Percentiles rank a stretch among this genome's conserved stretches.
phyloP scores from a whole-genome alignment of 2,113 vertebrate genomes.

The Pundamilia nyererei region DNA sequence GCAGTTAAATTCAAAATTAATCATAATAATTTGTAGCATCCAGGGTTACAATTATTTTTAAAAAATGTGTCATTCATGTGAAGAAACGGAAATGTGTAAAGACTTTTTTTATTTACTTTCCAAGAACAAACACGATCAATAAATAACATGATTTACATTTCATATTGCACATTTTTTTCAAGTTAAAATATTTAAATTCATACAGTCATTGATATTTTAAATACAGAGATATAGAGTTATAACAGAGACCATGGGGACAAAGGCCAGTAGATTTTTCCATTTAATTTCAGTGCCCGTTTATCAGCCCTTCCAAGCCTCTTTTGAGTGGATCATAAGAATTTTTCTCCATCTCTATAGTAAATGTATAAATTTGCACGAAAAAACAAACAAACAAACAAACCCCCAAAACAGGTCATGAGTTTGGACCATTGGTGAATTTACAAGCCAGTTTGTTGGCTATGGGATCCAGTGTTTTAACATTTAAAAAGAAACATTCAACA shows the following conservation, averaged over 20 bases:
- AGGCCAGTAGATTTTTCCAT: constrained; percentile 83
- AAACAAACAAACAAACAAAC: not conserved
- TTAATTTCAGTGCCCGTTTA: constrained; percentile 79
- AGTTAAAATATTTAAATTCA: constrained; percentile 98
- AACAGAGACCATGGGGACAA: constrained; percentile 90
- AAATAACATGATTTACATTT: constrained; percentile 99
- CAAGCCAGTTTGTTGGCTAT: constrained; percentile 19
- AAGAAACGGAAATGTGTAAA: constrained; percentile 39
- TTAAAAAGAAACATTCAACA: constrained; percentile 62
- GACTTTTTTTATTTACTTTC: constrained; percentile 90
- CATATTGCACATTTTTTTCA: constrained; percentile 98
- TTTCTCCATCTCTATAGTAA: constrained; percentile 28
- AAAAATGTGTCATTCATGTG: not conserved
- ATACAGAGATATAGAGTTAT: constrained; percentile 90
- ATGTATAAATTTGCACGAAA: constrained; percentile 35
- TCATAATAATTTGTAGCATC: not conserved
- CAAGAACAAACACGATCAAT: constrained; percentile 99
- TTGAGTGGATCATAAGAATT: constrained; percentile 67
- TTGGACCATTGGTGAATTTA: constrained; percentile 38
- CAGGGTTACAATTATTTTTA: not conserved
- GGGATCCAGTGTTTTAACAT: constrained; percentile 64
- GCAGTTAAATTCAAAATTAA: not conserved
- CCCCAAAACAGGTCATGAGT: constrained; percentile 35
- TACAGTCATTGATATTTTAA: constrained; percentile 98
- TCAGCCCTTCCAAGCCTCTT: constrained; percentile 72